Evolutionary conservation across 2,888 invertebrate species (phyloP), one percentile per base, ranked within the genome.

Genomic region (Pyralis farinalis): DNA sequence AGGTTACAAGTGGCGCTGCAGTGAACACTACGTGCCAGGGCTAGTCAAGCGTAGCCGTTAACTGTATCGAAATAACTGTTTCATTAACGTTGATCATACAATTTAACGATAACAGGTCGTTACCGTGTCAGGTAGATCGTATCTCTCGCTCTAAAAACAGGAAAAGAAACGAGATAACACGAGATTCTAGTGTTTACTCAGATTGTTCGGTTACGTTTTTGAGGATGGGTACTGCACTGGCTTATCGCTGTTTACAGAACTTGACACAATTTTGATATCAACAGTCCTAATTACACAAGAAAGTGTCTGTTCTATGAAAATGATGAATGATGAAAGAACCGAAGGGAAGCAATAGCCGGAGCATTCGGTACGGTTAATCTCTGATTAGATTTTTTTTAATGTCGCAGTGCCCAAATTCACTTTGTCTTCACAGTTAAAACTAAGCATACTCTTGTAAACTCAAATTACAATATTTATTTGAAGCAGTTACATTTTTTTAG

Each of bases 261-360:
- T 84, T 83, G 83, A 82, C 82, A 80, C 68, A 61, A 71, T 81
- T 81, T 76, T 71, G 76, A 76, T 79, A 80, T 52, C 52, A 58
- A 53, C 53, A 53, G 62, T 63, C 71, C 66, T 62, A 70, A 66
- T 68, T 64, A 67, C 61, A 69, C 63, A 70, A 46, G 29, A 35
- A 37, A 27, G 32, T 38, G 16, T 11, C 42, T 12, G 39, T 44
- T 42, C 41, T 44, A 10, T 2, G 7, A 25, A 25, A 35, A 41
- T 3, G 2, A 16, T 16, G 16, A 16, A 16, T 3, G 4, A 4
- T 3, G 4, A 16, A 3, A 16, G 4, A 4, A 16, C 16, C 4
- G 4, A 16, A 16, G 16, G 3, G 16, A 4, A 3, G 16, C 16
- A 3, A 16, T 16, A 16, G 16, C 16, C 4, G 16, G 16, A 4